phyloP scores from a whole-genome alignment of 2,888 invertebrate genomes.

The Chaetoderma sp. region DNA sequence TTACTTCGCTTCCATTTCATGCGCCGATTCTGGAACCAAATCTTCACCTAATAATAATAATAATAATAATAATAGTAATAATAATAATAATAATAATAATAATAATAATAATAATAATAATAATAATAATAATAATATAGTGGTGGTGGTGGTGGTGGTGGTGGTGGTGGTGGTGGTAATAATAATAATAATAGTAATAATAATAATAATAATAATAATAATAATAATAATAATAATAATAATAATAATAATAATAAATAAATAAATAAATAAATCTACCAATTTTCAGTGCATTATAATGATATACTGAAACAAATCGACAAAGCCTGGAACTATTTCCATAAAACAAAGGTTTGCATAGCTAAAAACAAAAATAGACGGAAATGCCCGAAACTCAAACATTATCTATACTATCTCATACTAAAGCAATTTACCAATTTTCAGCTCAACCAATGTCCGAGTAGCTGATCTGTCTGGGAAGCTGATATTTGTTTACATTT shows the following conservation, averaged over 20 bases:
- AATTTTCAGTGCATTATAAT: neutral
- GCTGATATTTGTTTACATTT: no score
- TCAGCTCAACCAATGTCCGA: no score
- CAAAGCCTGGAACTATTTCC: no score
- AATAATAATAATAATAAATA: neutral
- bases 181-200: neutral
- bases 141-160: neutral
- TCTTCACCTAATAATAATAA: slow-evolving; percentile 83
- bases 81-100: neutral
- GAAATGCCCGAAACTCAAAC: no score
- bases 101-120: neutral
- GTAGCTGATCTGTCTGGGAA: no score
- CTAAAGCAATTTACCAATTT: no score
- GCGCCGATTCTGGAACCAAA: slow-evolving; percentile 98
- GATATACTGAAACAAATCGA: no score
- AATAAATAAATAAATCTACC: neutral
- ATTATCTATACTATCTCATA: no score
- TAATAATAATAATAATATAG: neutral
- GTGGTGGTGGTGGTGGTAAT: neutral
- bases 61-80: neutral
- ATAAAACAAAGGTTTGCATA: no score
- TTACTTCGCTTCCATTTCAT: slow-evolving; percentile 99
- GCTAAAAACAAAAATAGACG: no score
- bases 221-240: slow-evolving; percentile 4
- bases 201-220: slow-evolving; percentile 3